Evolutionary conservation across 2,797 vertebrate genomes (phyloP).

Genomic region (Sebastes nivosus): DNA sequence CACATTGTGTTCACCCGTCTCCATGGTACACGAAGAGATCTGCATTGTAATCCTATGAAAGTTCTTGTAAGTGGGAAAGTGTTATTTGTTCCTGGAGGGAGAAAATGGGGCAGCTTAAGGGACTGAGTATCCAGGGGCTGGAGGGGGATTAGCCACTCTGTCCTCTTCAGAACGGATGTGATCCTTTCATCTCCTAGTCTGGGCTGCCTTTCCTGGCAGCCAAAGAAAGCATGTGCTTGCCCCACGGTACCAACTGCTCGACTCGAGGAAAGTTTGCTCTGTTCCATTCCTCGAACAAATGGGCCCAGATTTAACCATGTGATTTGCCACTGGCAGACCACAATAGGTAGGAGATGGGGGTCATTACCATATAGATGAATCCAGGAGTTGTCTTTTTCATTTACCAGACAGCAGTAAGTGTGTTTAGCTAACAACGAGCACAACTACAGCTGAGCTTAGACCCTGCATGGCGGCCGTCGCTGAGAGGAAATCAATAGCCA

Average conservation of each 20-base stretch:
- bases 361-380: slow-evolving; percentile 86
- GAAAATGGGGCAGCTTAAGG: slow-evolving; percentile 81
- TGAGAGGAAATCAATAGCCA: slow-evolving; percentile 83
- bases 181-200: slow-evolving; percentile 83
- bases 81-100: slow-evolving; percentile 84
- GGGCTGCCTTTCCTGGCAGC: slow-evolving; percentile 81
- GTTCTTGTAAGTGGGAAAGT: slow-evolving; percentile 81
- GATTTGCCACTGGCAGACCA: slow-evolving; percentile 69
- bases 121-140: slow-evolving; percentile 78
- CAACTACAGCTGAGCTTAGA: slow-evolving; percentile 41
- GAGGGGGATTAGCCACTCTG: slow-evolving; percentile 82
- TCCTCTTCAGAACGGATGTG: slow-evolving; percentile 79
- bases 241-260: slow-evolving; percentile 66
- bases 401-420: slow-evolving; percentile 68
- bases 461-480: slow-evolving; percentile 63
- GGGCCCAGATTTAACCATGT: slow-evolving; percentile 73
- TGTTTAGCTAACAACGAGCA: slow-evolving; percentile 65
- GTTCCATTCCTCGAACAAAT: slow-evolving; percentile 66
- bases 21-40: slow-evolving; percentile 72
- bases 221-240: slow-evolving; percentile 76
- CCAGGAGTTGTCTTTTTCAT: slow-evolving; percentile 80
- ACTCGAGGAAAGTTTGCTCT: slow-evolving; percentile 71
- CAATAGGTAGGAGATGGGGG: slow-evolving; percentile 74
- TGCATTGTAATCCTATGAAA: slow-evolving; percentile 84
- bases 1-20: slow-evolving; percentile 67